Base-by-base conservation (phyloP, 2,888 invertebrate species). In the Therioaphis trifolii region DNA sequence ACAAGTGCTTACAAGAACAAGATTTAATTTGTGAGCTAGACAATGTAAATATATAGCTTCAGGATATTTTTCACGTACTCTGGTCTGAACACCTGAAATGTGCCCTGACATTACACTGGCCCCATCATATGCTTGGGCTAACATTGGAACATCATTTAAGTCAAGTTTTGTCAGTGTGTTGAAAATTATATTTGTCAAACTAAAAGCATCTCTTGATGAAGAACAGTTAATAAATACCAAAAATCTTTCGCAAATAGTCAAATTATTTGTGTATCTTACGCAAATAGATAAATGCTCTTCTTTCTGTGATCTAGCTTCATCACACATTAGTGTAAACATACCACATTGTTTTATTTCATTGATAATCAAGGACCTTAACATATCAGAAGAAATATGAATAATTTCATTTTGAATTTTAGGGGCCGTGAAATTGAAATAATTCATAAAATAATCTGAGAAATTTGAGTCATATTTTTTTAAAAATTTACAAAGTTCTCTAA, bases 381-480 rank as follows among this genome's bases (percentile, higher is more conserved):
- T 49, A 15, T 29, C 69, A 35, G 69, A 24, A 18, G 24, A 27
- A 69, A 69, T 29, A 15, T 69, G 29, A 27, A 69, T 69, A 15
- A 69, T 69, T n/a, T 69, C 69, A 29, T 69, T 63, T 27, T 63
- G 63, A 63, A 63, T 27, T 24, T 63, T 27, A 29, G 69, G 69
- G 35, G 29, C 35, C 18, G 18, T 27, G 69, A 27, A 69, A 35
- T 69, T 69, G 69, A 69, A 15, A 35, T 35, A 35, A 18, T 69
- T 15, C 27, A 29, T 15, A 29, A 69, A 69, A 29, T 69, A 35
- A 18, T 69, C 35, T 69, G 35, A 15, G 35, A 21, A 69, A 29
- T 18, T 15, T 27, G 18, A 15, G 35, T 29, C 35, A 35, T 69
- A 35, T 35, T 63, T 63, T 27, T n/a, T 27, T 14, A 63, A n/a